phyloP scores from a whole-genome alignment of 2,113 vertebrate genomes.

The Lagopus leucura region DNA sequence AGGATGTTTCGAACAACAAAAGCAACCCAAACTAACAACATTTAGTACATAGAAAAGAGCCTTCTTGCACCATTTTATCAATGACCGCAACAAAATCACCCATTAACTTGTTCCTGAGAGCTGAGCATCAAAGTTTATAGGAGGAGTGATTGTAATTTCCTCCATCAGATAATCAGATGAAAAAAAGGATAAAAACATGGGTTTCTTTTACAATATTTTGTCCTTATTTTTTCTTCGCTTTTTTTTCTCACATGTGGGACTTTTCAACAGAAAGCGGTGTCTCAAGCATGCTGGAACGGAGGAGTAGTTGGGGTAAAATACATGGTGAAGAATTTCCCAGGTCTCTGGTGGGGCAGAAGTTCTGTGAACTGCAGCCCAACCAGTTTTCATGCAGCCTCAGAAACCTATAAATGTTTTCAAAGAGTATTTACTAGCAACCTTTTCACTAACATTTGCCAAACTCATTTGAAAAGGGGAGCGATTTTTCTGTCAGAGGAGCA shows the following conservation, averaged over 20 bases:
- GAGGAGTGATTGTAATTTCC: neutral
- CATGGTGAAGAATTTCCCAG: neutral
- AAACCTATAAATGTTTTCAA: slow-evolving; percentile 50
- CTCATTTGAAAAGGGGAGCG: slow-evolving; percentile 10
- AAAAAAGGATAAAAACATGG: neutral
- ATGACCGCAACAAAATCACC: neutral
- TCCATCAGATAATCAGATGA: neutral
- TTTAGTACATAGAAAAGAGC: neutral
- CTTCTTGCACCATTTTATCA: neutral
- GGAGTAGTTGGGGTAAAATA: neutral
- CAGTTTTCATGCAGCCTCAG: slow-evolving; percentile 38
- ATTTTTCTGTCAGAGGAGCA: slow-evolving; percentile 42
- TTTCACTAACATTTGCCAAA: slow-evolving; percentile 44
- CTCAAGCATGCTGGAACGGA: neutral
- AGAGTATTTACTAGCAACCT: slow-evolving; percentile 49
- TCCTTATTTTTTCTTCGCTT: neutral
- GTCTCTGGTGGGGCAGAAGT: neutral
- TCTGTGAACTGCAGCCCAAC: slow-evolving; percentile 37
- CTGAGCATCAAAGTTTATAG: neutral
- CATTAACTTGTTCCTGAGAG: neutral
- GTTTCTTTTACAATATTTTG: neutral
- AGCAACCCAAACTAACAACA: accelerated
- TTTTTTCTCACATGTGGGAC: neutral
- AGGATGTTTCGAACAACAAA: neutral
- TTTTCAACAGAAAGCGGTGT: neutral